phyloP scores from a whole-genome alignment of 2,113 vertebrate genomes.

The Lampris megalopsis region DNA sequence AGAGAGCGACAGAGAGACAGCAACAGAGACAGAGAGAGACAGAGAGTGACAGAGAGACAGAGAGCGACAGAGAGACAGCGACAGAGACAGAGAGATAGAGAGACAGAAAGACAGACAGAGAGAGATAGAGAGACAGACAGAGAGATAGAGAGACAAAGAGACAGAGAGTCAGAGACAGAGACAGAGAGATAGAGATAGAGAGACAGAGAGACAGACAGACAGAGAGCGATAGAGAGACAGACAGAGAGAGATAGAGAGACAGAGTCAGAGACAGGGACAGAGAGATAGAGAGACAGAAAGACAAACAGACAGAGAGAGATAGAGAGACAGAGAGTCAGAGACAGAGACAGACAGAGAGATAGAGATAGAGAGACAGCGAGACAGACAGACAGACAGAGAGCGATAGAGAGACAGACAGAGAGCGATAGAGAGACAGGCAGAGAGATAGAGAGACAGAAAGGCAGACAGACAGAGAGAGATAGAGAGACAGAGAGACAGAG shows the following conservation, averaged over 20 bases:
- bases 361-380: slow-evolving; percentile 47
- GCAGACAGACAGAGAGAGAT: slow-evolving; percentile 32
- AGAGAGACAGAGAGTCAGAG: slow-evolving; percentile 26
- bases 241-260: slow-evolving; percentile 51
- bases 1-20: slow-evolving; percentile 22
- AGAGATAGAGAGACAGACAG: slow-evolving; percentile 52
- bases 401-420: slow-evolving; percentile 29
- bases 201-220: slow-evolving; percentile 34
- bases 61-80: slow-evolving; percentile 46
- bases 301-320: slow-evolving; percentile 49
- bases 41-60: slow-evolving; percentile 56
- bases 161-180: slow-evolving; percentile 26
- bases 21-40: slow-evolving; percentile 14
- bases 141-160: slow-evolving; percentile 55
- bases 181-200: slow-evolving; percentile 56
- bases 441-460: slow-evolving; percentile 57
- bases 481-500: no score
- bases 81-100: slow-evolving; percentile 36
- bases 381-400: slow-evolving; percentile 55
- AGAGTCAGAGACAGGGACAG: slow-evolving; percentile 47
- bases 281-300: slow-evolving; percentile 53
- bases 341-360: slow-evolving; percentile 44
- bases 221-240: slow-evolving; percentile 56
- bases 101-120: slow-evolving; percentile 31
- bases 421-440: slow-evolving; percentile 52